These are phyloP conservation scores for Taenaris catops DNA, from an alignment of 2,888 invertebrate genomes.

Conservation along the genomic window DNA sequence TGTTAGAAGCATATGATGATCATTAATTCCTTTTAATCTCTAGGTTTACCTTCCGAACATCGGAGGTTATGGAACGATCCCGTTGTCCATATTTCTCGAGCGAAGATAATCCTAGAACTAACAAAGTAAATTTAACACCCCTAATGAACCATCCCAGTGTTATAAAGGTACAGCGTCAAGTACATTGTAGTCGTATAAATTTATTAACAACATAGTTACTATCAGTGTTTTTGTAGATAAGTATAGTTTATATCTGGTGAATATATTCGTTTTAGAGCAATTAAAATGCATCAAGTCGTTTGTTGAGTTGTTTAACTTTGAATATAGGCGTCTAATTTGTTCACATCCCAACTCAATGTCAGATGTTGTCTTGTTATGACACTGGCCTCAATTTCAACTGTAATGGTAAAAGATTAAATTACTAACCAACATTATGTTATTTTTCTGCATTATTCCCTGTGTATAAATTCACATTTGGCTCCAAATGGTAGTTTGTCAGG, in stretches of 20 bases:
- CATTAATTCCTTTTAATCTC: constrained; percentile 48
- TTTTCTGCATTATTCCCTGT: no score
- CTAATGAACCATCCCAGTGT: constrained; percentile 66
- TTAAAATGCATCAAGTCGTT: constrained; percentile 23
- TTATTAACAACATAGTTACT: constrained; percentile 47
- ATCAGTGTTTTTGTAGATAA: constrained; percentile 61
- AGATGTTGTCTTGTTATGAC: constrained; percentile 28
- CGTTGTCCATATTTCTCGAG: constrained; percentile 61
- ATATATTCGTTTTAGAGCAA: constrained; percentile 28
- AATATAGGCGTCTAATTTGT: constrained; percentile 24
- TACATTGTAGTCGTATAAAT: constrained; percentile 33
- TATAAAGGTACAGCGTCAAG: constrained; percentile 52
- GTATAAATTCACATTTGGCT: no score
- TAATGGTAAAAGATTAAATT: constrained; percentile 12
- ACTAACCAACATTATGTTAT: constrained; percentile 1
- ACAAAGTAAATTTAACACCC: constrained; percentile 56
- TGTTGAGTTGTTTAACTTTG: constrained; percentile 20
- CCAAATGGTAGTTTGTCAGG: no score
- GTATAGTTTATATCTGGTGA: constrained; percentile 33
- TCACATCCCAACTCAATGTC: constrained; percentile 30
- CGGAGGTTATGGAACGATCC: constrained; percentile 73
- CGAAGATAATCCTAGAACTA: constrained; percentile 58
- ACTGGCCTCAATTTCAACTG: constrained; percentile 29
- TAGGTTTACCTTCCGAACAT: constrained; percentile 60
- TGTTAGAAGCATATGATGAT: constrained; percentile 31